Percentiles rank a stretch among this genome's conserved stretches.
phyloP scores from a whole-genome alignment of 1,140 invertebrate species.

The Bombus consobrinus region DNA sequence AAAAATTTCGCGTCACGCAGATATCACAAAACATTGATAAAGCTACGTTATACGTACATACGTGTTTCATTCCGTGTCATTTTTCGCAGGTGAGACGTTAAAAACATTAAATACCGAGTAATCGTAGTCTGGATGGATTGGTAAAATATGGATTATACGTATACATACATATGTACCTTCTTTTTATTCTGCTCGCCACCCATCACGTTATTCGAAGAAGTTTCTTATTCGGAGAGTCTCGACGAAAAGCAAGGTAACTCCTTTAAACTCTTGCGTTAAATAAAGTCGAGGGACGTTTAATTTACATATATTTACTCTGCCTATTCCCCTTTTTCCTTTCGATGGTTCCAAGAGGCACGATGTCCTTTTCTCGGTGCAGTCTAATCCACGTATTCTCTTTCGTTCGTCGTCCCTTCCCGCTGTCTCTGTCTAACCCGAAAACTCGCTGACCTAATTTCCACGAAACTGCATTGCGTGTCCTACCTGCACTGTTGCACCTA shows the following conservation, averaged over 20 bases:
- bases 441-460: constrained; percentile 75
- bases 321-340: background rate
- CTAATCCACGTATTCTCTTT: constrained; percentile 48
- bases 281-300: constrained; percentile 73
- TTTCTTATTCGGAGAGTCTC: constrained; percentile 56
- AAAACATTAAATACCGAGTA: background rate
- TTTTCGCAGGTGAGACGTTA: background rate
- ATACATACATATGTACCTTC: background rate
- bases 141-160: background rate
- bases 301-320: constrained; percentile 70
- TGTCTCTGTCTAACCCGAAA: constrained; percentile 63
- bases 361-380: constrained; percentile 37
- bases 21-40: background rate
- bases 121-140: constrained; percentile 22
- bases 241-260: constrained; percentile 47
- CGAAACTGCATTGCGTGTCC: constrained; percentile 72
- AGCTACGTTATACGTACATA: background rate
- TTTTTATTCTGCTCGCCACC: background rate
- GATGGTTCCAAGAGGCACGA: background rate
- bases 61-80: too few relatives aligned
- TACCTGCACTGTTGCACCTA: constrained; percentile 67
- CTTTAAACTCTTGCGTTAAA: constrained; percentile 71
- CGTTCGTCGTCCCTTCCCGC: background rate
- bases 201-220: constrained; percentile 28
- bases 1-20: too few relatives aligned